phyloP scores from a whole-genome alignment of 2,113 vertebrate genomes.

The Carassius auratus region DNA sequence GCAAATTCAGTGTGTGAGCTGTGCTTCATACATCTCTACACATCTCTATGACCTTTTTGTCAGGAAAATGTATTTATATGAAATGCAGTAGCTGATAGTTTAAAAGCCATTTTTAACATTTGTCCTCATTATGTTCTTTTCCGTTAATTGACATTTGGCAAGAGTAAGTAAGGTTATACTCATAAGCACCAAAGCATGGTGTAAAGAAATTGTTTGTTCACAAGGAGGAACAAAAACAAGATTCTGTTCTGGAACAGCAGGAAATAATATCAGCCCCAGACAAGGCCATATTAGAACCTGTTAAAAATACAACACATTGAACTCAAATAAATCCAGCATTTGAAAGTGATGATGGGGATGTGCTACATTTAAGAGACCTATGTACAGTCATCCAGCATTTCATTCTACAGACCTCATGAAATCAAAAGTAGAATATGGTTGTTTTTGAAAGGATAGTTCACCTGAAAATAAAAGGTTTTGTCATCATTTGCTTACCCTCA shows the following conservation, averaged over 20 bases:
- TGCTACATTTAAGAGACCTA: no score
- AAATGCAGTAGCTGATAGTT: not conserved
- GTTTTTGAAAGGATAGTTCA: no score
- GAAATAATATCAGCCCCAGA: not conserved
- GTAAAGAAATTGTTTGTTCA: not conserved
- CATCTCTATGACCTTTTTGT: not conserved
- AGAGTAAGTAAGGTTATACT: not conserved
- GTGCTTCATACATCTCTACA: not conserved
- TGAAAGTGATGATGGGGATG: not conserved
- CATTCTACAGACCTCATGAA: no score
- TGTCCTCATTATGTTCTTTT: not conserved
- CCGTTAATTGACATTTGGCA: conserved; percentile 7
- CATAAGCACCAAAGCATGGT: not conserved
- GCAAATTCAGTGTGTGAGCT: not conserved
- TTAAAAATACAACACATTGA: not conserved
- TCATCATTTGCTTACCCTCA: no score
- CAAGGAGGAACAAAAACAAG: not conserved
- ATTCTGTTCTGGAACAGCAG: not conserved
- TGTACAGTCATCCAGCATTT: no score
- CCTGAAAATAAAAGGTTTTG: no score
- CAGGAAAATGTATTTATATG: not conserved
- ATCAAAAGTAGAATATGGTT: no score
- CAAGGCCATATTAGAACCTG: not conserved
- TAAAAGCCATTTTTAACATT: not conserved
- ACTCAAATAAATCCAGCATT: not conserved